Conservation (phyloP, 2,113 vertebrate species). For the Hymenochirus boettgeri region DNA sequence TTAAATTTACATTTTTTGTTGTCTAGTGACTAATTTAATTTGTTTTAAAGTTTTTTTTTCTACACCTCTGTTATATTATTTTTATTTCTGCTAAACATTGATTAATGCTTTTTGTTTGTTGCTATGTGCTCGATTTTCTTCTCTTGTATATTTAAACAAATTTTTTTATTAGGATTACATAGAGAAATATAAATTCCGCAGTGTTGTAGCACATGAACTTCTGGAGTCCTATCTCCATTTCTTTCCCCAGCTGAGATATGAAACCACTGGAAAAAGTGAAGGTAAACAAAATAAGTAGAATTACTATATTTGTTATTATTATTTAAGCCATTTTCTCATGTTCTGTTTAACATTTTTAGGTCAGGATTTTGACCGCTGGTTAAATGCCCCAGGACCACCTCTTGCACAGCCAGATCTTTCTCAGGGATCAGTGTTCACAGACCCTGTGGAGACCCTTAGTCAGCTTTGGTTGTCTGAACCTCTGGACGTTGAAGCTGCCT, state of each 20-base stretch:
- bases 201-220: constrained; percentile 87
- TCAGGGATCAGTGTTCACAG: constrained; percentile 77
- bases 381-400: constrained; percentile 84
- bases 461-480: constrained; percentile 73
- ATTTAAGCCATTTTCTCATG: constrained; percentile 1
- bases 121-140: constrained; percentile 2
- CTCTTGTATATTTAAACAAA: background rate
- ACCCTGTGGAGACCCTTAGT: constrained; percentile 80
- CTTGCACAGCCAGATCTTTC: constrained; percentile 88
- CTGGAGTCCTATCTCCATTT: constrained; percentile 85
- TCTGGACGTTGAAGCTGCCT: constrained; percentile 62
- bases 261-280: constrained; percentile 74
- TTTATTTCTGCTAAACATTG: too few species aligned
- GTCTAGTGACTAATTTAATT: too few species aligned
- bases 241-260: constrained; percentile 85
- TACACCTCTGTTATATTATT: too few species aligned
- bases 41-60: too few species aligned
- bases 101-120: background rate
- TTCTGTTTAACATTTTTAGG: constrained; percentile 58
- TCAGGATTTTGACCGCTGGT: constrained; percentile 91
- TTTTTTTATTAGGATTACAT: constrained; percentile 77
- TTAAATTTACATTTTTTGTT: too few species aligned
- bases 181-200: constrained; percentile 86
- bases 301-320: background rate
- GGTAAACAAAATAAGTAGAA: constrained; percentile 60